Base-by-base conservation (phyloP, 2,888 invertebrate species). In the Clusia tigrina region DNA sequence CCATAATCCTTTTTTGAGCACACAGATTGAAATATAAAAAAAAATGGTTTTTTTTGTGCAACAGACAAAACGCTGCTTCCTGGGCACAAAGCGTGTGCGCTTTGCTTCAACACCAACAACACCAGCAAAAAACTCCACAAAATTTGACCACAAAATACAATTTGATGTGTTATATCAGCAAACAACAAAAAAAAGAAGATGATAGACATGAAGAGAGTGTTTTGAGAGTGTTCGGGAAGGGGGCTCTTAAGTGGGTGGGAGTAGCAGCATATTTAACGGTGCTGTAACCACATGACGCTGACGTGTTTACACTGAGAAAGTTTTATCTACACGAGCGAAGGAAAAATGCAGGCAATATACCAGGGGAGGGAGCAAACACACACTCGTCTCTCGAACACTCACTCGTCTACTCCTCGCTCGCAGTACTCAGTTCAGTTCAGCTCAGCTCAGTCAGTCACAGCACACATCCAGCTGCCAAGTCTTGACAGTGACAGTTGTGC, bases 1-100 rank as follows among this genome's bases (percentile, higher is more conserved):
- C 48, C 46, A n/a, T 57, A 61, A 63, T 63, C 59, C 46, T 32
- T 54, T 60, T 62, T 57, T 54, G 46, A 17, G 17, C 18, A 26
- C 54, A 51, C n/a, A 51, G 51, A 51, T 51, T 51, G 51, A 22
- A 51, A 51, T 20, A 51, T 51, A 51, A 51, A 32, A 32, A 32
- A 32, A 32, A 9, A 5, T 32, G 32, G 6, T 32, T 5, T 9
- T 32, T 32, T 32, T 12, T 32, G 6, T 32, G 32, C 5, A 32
- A 12, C 32, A 32, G 12, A 32, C 5, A 32, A 32, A 32, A 32
- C 5, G n/a, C 15, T 12, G 48, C 20, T 48, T 20, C n/a, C 22
- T 48, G 48, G 12, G 12, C 32, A 32, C 32, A 32, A 48, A 48
- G 48, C 48, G 12, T 9, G 12, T 32, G 6, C 32, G 12, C 42